Evolutionary conservation across 2,888 invertebrate species (phyloP).

Genomic region (Heterodera filipjevi): DNA sequence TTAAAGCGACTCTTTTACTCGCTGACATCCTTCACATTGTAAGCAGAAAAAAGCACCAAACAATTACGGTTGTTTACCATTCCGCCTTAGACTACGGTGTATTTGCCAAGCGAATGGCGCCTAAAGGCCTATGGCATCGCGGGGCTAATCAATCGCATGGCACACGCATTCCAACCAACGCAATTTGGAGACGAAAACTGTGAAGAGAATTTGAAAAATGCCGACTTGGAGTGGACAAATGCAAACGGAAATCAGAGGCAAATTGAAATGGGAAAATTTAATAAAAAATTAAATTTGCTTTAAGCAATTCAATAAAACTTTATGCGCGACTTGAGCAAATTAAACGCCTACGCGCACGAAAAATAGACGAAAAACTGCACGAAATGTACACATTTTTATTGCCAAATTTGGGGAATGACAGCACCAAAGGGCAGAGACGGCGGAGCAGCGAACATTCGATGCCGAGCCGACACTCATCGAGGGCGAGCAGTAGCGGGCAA

Average conservation of each 20-base stretch:
- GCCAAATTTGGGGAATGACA: not conserved
- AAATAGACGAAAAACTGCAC: not conserved
- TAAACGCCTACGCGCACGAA: not conserved
- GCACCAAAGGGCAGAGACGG: not conserved
- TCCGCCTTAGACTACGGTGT: constrained; percentile 42
- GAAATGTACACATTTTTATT: not conserved
- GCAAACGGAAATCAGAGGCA: not conserved
- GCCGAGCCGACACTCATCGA: not conserved
- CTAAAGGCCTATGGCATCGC: constrained; percentile 25
- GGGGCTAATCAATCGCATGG: constrained; percentile 18
- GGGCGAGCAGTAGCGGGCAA: not conserved
- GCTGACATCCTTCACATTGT: constrained; percentile 55
- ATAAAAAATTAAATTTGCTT: not conserved
- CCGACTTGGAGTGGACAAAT: not conserved
- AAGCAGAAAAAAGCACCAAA: not conserved
- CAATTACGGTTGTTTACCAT: constrained; percentile 15
- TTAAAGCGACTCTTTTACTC: constrained; percentile 60
- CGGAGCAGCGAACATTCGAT: not conserved
- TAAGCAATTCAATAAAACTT: not conserved
- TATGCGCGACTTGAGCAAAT: constrained; percentile 5
- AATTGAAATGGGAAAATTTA: not conserved
- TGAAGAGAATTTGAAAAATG: not conserved
- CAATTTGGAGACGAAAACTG: constrained; percentile 21
- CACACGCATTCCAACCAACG: constrained; percentile 3
- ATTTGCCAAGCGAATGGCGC: constrained; percentile 55